These are phyloP conservation scores for Oreochromis grahami DNA, from an alignment of 2,797 vertebrate species.

Conservation along the genomic window DNA sequence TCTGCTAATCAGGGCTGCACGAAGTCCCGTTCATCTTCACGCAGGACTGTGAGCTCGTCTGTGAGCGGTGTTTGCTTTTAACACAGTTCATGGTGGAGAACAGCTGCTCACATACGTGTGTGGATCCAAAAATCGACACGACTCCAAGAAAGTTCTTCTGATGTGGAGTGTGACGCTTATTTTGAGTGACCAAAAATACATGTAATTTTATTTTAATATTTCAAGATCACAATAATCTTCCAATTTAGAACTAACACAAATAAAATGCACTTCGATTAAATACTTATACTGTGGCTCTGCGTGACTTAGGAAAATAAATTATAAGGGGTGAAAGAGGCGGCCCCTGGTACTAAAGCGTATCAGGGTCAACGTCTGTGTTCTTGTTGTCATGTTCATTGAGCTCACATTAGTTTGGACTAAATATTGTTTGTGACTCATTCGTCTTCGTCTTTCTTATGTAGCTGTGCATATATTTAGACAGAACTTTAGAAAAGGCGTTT, in stretches of 20 bases:
- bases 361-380: background rate
- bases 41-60: background rate
- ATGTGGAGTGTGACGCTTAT: background rate
- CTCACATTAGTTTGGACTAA: background rate
- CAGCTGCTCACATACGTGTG: background rate
- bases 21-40: background rate
- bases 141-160: background rate
- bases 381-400: background rate
- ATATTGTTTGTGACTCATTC: background rate
- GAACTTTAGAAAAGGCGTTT: background rate
- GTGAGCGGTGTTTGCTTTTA: background rate
- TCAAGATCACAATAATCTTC: background rate
- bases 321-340: background rate
- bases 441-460: background rate
- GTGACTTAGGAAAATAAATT: background rate
- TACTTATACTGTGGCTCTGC: background rate
- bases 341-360: background rate
- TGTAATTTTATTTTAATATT: background rate
- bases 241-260: background rate
- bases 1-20: too few relatives aligned
- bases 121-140: background rate
- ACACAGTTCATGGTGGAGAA: background rate
- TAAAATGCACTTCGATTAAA: background rate
- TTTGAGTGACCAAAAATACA: background rate
- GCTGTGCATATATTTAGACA: background rate